Conservation (phyloP, 2,797 vertebrate genomes). For the Chelon labrosus region DNA sequence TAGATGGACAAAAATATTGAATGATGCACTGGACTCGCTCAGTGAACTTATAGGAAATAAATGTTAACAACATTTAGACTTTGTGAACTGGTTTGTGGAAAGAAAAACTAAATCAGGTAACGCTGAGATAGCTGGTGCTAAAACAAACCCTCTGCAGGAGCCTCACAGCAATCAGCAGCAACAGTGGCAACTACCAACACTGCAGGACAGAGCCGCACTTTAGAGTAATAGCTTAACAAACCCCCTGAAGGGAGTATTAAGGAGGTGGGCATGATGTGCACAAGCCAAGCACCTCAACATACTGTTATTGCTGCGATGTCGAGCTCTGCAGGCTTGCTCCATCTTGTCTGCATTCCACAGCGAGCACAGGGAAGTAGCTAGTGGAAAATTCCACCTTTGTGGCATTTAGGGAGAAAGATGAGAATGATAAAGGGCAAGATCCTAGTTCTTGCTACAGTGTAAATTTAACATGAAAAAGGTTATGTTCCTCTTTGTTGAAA, state of each 20-base stretch:
- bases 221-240: constrained; percentile 51
- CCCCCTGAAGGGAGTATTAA: constrained; percentile 53
- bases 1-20: background rate
- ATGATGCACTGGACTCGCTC: background rate
- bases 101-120: constrained; percentile 6
- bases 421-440: constrained; percentile 56
- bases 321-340: constrained; percentile 69
- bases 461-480: constrained; percentile 15
- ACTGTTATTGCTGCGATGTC: constrained; percentile 53
- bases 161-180: constrained; percentile 20
- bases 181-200: constrained; percentile 24
- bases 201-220: constrained; percentile 27
- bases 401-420: constrained; percentile 57
- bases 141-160: constrained; percentile 12
- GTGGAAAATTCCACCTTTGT: constrained; percentile 84
- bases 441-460: constrained; percentile 28
- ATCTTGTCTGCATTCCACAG: constrained; percentile 83
- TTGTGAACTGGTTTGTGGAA: constrained; percentile 1
- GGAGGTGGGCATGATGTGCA: constrained; percentile 55
- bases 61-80: constrained; percentile 3
- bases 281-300: constrained; percentile 44
- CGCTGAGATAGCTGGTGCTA: constrained; percentile 2
- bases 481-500: constrained; percentile 32
- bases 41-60: background rate
- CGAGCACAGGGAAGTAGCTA: constrained; percentile 57